phyloP scores from a whole-genome alignment of 2,797 vertebrate species.

The Sebastes minor region DNA sequence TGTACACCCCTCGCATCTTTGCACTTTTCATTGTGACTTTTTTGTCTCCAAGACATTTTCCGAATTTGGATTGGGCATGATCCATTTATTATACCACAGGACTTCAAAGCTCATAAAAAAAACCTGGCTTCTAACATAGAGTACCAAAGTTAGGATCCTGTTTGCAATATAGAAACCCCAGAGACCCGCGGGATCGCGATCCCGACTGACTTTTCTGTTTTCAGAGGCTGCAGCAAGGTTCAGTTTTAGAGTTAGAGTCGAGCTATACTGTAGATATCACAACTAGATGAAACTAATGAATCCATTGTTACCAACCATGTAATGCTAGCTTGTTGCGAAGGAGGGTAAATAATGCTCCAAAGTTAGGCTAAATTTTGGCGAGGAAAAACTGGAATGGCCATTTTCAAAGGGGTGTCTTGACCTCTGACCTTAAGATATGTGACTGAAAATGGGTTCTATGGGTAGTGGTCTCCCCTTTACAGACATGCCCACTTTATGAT shows the following conservation, averaged over 20 bases:
- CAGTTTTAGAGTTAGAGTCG: not conserved
- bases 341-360: too few relatives aligned
- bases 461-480: too few relatives aligned
- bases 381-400: too few relatives aligned
- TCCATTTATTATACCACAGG: not conserved
- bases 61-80: not conserved
- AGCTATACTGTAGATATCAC: not conserved
- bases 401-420: too few relatives aligned
- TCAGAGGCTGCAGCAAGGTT: not conserved
- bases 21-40: not conserved
- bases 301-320: too few relatives aligned
- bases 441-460: too few relatives aligned
- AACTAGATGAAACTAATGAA: not conserved
- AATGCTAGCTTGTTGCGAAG: too few relatives aligned
- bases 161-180: not conserved
- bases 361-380: too few relatives aligned
- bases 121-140: not conserved
- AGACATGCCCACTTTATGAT: too few relatives aligned
- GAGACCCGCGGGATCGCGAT: too few relatives aligned
- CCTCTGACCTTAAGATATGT: too few relatives aligned
- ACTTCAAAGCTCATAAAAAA: not conserved
- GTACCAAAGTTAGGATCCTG: not conserved
- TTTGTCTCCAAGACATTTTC: conserved; percentile 17
- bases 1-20: not conserved
- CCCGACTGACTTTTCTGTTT: not conserved